Evolutionary conservation across 2,888 invertebrate genomes (phyloP).

Genomic region (Chloroclystis v-ata): DNA sequence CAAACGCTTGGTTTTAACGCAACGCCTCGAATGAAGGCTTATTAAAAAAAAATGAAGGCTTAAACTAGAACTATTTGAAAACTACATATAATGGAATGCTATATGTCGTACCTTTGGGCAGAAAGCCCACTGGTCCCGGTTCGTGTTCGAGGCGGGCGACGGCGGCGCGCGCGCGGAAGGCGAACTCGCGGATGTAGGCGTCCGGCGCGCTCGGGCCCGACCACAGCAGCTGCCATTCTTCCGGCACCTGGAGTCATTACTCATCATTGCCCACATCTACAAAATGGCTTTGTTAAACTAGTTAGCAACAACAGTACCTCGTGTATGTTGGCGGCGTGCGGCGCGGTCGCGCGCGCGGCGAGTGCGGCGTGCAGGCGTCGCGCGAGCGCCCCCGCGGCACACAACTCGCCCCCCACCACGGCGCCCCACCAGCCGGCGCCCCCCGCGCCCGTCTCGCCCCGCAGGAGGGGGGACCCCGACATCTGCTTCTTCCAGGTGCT

Average conservation of each 20-base stretch:
- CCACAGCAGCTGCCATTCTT: constrained; percentile 64
- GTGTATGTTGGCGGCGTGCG: constrained; percentile 21
- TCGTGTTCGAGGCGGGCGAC: constrained; percentile 31
- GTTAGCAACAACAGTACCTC: constrained; percentile 37
- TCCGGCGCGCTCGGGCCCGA: constrained; percentile 50
- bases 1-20: too few species aligned
- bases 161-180: constrained; percentile 54
- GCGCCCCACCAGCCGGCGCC: constrained; percentile 53
- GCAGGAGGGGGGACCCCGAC: constrained; percentile 71
- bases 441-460: constrained; percentile 33
- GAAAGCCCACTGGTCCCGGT: constrained; percentile 28
- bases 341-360: constrained; percentile 3
- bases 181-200: constrained; percentile 56
- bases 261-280: neutral
- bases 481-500: constrained; percentile 90
- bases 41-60: too few species aligned
- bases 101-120: constrained; percentile 55
- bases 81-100: too few species aligned
- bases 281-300: neutral
- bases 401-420: constrained; percentile 51
- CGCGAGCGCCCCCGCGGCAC: constrained; percentile 44
- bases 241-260: constrained; percentile 48
- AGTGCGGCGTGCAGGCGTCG: constrained; percentile 48
- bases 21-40: too few species aligned
- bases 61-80: too few species aligned